Evolutionary conservation across 1,140 invertebrate species (phyloP).

Genomic region (Zaprionus africanus): DNA sequence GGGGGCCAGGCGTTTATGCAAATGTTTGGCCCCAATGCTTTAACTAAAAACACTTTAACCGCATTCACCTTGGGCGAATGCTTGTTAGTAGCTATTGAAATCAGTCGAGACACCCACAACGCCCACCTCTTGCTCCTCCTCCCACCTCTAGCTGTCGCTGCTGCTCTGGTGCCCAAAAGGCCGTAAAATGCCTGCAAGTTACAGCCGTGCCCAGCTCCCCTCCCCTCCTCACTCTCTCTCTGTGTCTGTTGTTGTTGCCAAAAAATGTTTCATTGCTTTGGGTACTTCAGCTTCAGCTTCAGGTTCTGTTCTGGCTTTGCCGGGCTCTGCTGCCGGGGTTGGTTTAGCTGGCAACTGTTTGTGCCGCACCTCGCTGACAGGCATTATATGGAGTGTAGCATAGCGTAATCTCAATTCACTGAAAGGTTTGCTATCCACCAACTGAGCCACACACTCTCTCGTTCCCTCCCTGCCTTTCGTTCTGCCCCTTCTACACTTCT

Average conservation of each 20-base stretch:
- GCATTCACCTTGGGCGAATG: conserved; percentile 77
- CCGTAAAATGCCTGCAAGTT: conserved; percentile 81
- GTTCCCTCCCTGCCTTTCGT: not conserved
- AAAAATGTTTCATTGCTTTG: conserved; percentile 78
- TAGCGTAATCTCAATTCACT: conserved; percentile 76
- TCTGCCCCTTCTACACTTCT: conserved; percentile 64
- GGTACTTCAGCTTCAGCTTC: conserved; percentile 23
- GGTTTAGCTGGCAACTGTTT: not conserved
- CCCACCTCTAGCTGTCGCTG: not conserved
- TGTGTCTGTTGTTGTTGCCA: conserved; percentile 69
- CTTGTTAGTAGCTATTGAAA: conserved; percentile 79
- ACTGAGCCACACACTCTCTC: conserved; percentile 35
- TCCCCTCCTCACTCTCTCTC: not conserved
- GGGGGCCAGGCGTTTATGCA: conserved; percentile 64
- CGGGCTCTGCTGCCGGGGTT: not conserved
- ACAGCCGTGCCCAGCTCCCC: conserved; percentile 54
- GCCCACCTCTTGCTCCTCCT: conserved; percentile 1
- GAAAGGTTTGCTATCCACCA: conserved; percentile 70
- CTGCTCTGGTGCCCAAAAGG: conserved; percentile 61
- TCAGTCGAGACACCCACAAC: conserved; percentile 51
- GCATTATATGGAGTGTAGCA: conserved; percentile 60
- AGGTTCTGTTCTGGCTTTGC: conserved; percentile 12
- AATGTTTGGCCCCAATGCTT: conserved; percentile 72
- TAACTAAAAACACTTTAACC: conserved; percentile 81
- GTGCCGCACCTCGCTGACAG: conserved; percentile 18